Evolutionary conservation across 2,113 vertebrate species (phyloP).

Genomic region (Cairina moschata): DNA sequence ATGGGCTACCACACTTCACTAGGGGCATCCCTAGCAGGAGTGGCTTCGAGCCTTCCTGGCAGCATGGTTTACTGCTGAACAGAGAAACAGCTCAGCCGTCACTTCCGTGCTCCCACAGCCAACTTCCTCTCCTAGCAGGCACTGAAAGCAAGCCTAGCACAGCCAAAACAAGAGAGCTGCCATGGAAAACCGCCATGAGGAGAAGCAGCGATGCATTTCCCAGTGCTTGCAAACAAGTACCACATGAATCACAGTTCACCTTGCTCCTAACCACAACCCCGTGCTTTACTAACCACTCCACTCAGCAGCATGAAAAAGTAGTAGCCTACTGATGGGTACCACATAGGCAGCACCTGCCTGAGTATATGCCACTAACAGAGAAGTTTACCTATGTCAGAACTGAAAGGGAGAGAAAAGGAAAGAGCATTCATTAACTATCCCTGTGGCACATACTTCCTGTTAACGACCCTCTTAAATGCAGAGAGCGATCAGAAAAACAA

Average conservation of each 20-base stretch:
- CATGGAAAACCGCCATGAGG: background rate
- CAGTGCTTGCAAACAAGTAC: background rate
- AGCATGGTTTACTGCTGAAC: background rate
- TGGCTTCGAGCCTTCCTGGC: background rate
- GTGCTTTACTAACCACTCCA: background rate
- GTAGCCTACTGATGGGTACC: background rate
- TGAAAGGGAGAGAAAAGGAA: background rate
- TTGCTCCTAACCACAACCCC: background rate
- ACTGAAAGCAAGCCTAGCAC: background rate
- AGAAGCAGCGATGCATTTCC: background rate
- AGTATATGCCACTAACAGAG: background rate
- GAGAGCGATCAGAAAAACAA: background rate
- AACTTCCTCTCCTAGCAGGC: background rate
- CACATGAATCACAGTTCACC: background rate
- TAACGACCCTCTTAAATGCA: background rate
- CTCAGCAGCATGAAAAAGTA: background rate
- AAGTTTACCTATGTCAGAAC: background rate
- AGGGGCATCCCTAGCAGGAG: background rate
- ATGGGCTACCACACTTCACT: background rate
- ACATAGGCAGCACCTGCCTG: background rate
- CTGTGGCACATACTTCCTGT: background rate
- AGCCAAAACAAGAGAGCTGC: background rate
- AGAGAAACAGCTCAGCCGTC: background rate
- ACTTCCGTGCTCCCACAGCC: background rate
- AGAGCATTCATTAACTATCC: background rate